phyloP scores from a whole-genome alignment of 1,140 invertebrate genomes.

The Tetraneura akinire region DNA sequence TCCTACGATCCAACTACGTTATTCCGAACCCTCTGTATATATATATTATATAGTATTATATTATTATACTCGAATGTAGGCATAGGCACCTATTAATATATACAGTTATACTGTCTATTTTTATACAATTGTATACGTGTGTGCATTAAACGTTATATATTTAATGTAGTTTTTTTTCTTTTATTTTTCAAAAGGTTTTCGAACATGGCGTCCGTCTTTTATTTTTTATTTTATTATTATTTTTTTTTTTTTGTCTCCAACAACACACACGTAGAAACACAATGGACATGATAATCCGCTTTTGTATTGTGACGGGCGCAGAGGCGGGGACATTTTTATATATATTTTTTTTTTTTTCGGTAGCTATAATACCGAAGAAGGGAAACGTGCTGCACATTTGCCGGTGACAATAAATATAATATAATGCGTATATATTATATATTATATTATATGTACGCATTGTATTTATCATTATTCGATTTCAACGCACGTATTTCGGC shows the following conservation, averaged over 20 bases:
- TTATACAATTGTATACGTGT: not conserved
- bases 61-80: not conserved
- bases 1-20: conserved; percentile 8
- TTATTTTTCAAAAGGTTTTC: conserved; percentile 41
- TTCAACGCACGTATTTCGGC: not conserved
- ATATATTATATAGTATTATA: too few relatives aligned
- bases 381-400: not conserved
- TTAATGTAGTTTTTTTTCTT: conserved; percentile 24
- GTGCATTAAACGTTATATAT: not conserved
- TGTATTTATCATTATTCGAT: conserved; percentile 12
- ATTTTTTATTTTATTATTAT: too few relatives aligned
- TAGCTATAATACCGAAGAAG: not conserved
- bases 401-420: conserved; percentile 16
- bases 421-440: not conserved
- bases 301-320: conserved; percentile 3
- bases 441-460: not conserved
- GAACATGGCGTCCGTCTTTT: conserved; percentile 47
- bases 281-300: conserved; percentile 44
- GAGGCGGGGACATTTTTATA: conserved; percentile 46
- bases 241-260: conserved; percentile 41
- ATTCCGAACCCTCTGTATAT: conserved; percentile 2
- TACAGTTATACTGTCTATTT: conserved; percentile 29
- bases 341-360: too few relatives aligned
- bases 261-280: not conserved
- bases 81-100: too few relatives aligned